Percentiles rank a stretch among this genome's conserved stretches.
These are phyloP conservation scores for Sterrhoptilus dennistouni DNA, from an alignment of 2,113 vertebrate species.

Conservation along the genomic window DNA sequence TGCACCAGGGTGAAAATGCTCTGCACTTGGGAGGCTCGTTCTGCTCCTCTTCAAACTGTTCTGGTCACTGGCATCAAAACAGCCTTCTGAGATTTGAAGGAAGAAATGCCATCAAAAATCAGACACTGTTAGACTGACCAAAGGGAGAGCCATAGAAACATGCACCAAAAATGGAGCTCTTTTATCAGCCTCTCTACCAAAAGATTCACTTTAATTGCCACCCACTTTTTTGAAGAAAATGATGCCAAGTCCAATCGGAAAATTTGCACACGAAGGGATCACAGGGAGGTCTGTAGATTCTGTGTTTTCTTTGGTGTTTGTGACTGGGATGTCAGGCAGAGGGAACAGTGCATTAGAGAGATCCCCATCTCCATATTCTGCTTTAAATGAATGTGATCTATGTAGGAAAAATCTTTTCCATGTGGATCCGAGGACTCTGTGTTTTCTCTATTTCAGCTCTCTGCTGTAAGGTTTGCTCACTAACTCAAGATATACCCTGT, in stretches of 20 bases:
- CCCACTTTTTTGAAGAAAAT: not conserved
- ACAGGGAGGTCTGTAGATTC: not conserved
- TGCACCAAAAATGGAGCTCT: not conserved
- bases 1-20: not conserved
- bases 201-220: not conserved
- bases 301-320: not conserved
- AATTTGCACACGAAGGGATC: not conserved
- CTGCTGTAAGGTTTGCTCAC: not conserved
- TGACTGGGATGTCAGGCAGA: not conserved
- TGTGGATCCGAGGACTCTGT: not conserved
- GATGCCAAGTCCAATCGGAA: not conserved
- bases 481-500: not conserved
- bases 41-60: not conserved
- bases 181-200: not conserved
- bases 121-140: not conserved
- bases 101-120: not conserved
- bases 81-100: not conserved
- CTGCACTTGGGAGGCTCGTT: not conserved
- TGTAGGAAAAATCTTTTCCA: not conserved
- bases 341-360: not conserved
- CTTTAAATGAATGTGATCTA: not conserved
- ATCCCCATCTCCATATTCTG: not conserved
- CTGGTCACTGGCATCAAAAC: not conserved
- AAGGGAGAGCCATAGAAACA: not conserved
- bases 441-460: not conserved